A percentile compares a stretch with the other conserved stretches of the same genome.
phyloP scores from a whole-genome alignment of 2,113 vertebrate genomes.

The Leucopternis melanops region DNA sequence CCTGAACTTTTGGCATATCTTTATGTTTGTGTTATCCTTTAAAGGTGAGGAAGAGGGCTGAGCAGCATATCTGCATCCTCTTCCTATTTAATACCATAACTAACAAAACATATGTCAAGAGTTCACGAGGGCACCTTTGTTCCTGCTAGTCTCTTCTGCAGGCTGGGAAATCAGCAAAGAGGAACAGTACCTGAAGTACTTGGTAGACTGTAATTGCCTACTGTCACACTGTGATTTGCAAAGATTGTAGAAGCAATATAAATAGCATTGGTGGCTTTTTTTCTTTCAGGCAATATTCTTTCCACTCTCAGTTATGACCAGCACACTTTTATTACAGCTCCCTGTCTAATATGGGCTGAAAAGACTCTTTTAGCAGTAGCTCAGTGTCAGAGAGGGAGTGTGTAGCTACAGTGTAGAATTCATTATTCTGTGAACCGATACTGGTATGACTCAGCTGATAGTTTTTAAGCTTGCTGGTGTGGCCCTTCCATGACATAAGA shows the following conservation, averaged over 20 bases:
- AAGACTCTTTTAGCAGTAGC: not conserved
- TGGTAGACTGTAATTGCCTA: not conserved
- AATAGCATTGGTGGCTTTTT: not conserved
- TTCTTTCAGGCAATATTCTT: not conserved
- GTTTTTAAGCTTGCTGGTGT: not conserved
- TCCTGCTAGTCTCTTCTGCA: not conserved
- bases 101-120: not conserved
- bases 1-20: conserved; percentile 12
- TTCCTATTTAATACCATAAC: not conserved
- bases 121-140: conserved; percentile 2
- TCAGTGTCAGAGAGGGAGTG: not conserved
- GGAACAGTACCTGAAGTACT: not conserved
- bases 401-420: not conserved
- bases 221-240: not conserved
- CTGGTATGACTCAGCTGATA: not conserved
- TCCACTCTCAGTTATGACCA: not conserved
- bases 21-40: conserved; percentile 8
- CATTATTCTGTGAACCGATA: not conserved
- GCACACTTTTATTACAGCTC: not conserved
- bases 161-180: not conserved
- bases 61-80: not conserved
- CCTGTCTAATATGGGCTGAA: not conserved
- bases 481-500: not conserved
- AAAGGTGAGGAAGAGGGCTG: not conserved
- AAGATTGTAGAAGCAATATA: not conserved